Conservation (phyloP, 2,888 invertebrate species). For the Polylopha cassiicola region DNA sequence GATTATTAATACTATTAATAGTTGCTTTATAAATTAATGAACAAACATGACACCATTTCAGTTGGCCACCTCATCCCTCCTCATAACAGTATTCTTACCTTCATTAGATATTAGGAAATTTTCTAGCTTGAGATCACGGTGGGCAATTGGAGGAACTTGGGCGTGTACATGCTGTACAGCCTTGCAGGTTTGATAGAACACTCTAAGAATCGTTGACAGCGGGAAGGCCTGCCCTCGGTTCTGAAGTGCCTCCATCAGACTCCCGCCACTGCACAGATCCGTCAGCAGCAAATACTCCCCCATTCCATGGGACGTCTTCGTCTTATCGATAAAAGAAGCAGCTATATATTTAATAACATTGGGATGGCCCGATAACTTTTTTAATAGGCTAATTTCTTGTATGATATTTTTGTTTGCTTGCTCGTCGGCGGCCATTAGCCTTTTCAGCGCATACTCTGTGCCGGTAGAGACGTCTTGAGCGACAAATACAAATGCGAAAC, state of each 20-base stretch:
- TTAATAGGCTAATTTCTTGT: conserved; percentile 89
- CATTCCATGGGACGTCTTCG: conserved; percentile 87
- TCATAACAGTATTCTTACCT: conserved; percentile 66
- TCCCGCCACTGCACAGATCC: conserved; percentile 93
- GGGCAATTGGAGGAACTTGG: conserved; percentile 93
- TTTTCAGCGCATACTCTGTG: conserved; percentile 95
- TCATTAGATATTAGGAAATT: conserved; percentile 93
- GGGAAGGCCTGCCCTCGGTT: conserved; percentile 79
- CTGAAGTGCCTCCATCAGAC: conserved; percentile 81
- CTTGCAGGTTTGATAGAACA: conserved; percentile 93
- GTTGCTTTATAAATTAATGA: no score
- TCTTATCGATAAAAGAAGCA: conserved; percentile 87
- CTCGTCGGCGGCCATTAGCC: conserved; percentile 89
- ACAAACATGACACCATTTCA: no score
- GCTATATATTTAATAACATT: conserved; percentile 94
- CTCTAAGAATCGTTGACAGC: conserved; percentile 83
- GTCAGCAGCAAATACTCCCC: conserved; percentile 94
- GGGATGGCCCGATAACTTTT: conserved; percentile 93
- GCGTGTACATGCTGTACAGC: conserved; percentile 96
- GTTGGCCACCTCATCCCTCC: no score
- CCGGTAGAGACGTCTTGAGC: conserved; percentile 92
- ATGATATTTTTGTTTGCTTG: conserved; percentile 87
- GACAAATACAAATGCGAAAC: conserved; percentile 96
- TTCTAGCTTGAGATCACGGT: conserved; percentile 97
- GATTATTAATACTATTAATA: no score